These are phyloP conservation scores for Zonotrichia albicollis DNA, from an alignment of 2,797 vertebrate species.

Conservation along the genomic window DNA sequence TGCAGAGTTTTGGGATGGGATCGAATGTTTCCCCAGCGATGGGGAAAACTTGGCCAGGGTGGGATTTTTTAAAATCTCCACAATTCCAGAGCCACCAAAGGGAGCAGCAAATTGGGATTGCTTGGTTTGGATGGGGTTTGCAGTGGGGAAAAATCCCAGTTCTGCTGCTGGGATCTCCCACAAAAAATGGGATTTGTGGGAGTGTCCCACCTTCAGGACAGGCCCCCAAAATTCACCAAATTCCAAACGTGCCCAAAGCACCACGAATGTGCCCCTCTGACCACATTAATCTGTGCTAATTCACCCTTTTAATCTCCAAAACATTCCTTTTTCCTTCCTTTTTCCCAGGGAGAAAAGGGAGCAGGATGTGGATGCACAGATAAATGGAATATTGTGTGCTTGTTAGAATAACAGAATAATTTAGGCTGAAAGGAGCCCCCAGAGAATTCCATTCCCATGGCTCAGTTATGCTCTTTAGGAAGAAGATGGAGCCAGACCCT, in stretches of 20 bases:
- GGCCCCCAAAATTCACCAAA: neutral
- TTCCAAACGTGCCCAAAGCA: rapidly evolving
- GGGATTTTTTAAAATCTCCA: neutral
- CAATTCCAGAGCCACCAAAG: neutral
- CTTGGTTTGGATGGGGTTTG: neutral
- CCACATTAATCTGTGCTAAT: rapidly evolving
- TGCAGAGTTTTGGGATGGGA: neutral
- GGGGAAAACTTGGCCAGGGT: neutral
- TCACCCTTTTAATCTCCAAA: neutral
- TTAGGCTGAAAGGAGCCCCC: neutral
- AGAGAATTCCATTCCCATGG: neutral
- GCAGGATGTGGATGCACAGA: neutral
- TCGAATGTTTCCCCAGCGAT: rapidly evolving
- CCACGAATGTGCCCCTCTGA: rapidly evolving
- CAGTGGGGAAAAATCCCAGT: neutral
- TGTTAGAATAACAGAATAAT: neutral
- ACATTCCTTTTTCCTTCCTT: too few relatives aligned
- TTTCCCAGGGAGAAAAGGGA: neutral
- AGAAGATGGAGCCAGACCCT: neutral
- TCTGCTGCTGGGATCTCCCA: neutral
- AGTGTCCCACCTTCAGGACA: neutral
- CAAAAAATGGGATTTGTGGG: neutral
- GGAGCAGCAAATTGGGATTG: neutral
- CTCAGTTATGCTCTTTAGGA: neutral
- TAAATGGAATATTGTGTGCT: neutral